These are phyloP conservation scores for Tridacna gigas DNA, from an alignment of 2,888 invertebrate genomes.

Conservation along the genomic window DNA sequence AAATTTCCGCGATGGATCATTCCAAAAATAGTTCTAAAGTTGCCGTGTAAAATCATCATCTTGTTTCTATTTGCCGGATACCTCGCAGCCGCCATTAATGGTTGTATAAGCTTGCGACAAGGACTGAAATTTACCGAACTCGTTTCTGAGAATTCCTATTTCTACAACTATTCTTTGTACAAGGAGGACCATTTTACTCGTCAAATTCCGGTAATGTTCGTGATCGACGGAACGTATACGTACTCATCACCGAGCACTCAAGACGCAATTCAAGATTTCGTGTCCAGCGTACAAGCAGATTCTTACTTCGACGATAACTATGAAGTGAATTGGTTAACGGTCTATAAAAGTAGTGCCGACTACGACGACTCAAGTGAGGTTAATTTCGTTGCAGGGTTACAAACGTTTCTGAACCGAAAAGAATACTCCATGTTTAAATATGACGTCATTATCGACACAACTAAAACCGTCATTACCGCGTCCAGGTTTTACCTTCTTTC, in stretches of 20 bases:
- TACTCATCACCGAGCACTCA: constrained; percentile 37
- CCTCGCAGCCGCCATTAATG: constrained; percentile 56
- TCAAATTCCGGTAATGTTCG: constrained; percentile 39
- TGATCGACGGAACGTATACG: constrained; percentile 30
- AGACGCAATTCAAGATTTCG: constrained; percentile 19
- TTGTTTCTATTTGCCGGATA: constrained; percentile 68
- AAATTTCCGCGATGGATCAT: constrained; percentile 65
- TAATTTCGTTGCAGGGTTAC: constrained; percentile 34
- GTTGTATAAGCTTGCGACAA: constrained; percentile 54
- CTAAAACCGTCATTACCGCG: constrained; percentile 86
- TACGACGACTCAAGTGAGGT: constrained; percentile 30
- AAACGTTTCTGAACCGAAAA: constrained; percentile 37
- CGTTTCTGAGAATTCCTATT: constrained; percentile 57
- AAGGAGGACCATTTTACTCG: constrained; percentile 37
- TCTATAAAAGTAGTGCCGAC: constrained; percentile 18
- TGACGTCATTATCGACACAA: constrained; percentile 66
- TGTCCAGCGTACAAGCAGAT: constrained; percentile 32
- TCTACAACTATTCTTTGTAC: constrained; percentile 47
- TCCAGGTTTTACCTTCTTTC: constrained; percentile 95
- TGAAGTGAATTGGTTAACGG: constrained; percentile 36
- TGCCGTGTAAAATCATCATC: constrained; percentile 59
- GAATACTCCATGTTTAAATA: constrained; percentile 54
- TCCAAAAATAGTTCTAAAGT: constrained; percentile 63
- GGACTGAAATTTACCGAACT: constrained; percentile 55
- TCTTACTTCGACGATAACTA: constrained; percentile 23